Evolutionary conservation across 2,797 vertebrate genomes (phyloP).

Genomic region (Manis javanica): DNA sequence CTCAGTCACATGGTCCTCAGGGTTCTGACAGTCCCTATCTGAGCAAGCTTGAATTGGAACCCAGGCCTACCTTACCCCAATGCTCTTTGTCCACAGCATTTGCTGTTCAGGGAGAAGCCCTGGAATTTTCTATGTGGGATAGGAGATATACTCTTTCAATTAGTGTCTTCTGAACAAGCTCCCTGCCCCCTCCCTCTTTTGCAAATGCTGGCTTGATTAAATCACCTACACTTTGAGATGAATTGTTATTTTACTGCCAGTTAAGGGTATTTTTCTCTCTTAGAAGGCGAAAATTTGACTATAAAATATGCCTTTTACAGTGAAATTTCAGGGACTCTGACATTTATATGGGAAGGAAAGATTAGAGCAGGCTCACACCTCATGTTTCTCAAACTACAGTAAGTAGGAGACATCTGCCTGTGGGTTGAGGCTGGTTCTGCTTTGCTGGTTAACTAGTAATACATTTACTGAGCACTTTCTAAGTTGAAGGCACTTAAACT

Average conservation of each 20-base stretch:
- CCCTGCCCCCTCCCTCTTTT: not conserved
- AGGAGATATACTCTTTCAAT: not conserved
- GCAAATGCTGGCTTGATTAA: not conserved
- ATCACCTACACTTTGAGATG: not conserved
- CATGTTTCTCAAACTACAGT: not conserved
- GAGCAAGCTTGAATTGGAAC: not conserved
- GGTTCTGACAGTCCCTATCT: not conserved
- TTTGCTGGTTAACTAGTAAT: not conserved
- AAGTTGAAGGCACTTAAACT: not conserved
- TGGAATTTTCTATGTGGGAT: not conserved
- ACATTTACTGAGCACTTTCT: not conserved
- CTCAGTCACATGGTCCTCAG: not conserved
- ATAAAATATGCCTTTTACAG: conserved; percentile 17
- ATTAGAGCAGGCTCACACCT: not conserved
- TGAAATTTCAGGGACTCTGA: conserved; percentile 20
- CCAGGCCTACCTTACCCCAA: not conserved
- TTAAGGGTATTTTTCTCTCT: conserved; percentile 11
- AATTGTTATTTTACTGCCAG: conserved; percentile 30
- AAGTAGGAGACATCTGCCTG: not conserved
- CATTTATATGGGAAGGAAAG: not conserved
- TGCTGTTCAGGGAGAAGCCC: not conserved
- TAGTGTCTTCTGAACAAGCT: not conserved
- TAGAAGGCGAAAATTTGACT: conserved; percentile 19
- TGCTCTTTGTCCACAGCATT: not conserved
- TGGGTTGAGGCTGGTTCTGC: not conserved